Conservation (phyloP, 1,140 invertebrate species). For the Neoseiulus cucumeris region DNA sequence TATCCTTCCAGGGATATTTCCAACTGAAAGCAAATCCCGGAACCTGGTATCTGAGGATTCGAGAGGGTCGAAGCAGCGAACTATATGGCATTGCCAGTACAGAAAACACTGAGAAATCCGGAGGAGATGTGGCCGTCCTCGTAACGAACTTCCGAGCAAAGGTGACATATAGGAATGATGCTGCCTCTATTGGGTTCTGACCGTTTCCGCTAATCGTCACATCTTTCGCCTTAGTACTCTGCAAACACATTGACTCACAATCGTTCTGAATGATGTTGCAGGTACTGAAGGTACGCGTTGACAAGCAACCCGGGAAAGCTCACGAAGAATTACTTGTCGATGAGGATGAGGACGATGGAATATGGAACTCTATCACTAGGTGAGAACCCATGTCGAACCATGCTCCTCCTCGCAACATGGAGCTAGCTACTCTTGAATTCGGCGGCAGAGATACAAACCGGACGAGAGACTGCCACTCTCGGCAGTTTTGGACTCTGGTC, state of each 20-base stretch:
- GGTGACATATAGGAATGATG: background rate
- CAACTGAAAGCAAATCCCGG: conserved; percentile 95
- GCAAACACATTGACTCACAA: background rate
- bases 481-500: no score
- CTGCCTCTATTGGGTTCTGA: background rate
- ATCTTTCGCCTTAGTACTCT: no score
- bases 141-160: conserved; percentile 5
- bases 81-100: conserved; percentile 47
- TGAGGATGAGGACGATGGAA: conserved; percentile 46
- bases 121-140: conserved; percentile 48
- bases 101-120: conserved; percentile 29
- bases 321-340: conserved; percentile 63
- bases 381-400: no score
- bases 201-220: no score
- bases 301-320: conserved; percentile 68
- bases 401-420: no score
- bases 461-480: no score
- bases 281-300: conserved; percentile 34
- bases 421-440: no score
- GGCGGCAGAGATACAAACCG: no score
- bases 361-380: conserved; percentile 89
- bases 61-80: conserved; percentile 78
- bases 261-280: background rate
- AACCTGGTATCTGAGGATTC: conserved; percentile 60
- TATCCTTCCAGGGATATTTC: conserved; percentile 51